phyloP scores from a whole-genome alignment of 2,888 invertebrate species.

The Lasioglossum calceatum region DNA sequence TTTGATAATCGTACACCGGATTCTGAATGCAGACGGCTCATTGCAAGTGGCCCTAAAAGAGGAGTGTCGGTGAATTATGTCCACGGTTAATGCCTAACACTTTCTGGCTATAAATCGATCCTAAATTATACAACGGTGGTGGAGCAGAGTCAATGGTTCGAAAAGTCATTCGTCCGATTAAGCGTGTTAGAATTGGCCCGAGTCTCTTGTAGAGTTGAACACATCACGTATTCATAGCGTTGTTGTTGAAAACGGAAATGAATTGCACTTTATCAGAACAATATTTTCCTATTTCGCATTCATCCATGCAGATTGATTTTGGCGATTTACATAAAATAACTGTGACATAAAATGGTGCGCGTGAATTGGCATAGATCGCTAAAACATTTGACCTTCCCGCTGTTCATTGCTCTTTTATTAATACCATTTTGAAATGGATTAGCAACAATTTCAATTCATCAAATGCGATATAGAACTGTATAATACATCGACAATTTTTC shows the following conservation, averaged over 20 bases:
- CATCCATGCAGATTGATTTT: not conserved
- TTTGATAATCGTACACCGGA: conserved; percentile 55
- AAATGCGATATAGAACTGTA: not conserved
- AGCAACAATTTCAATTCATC: not conserved
- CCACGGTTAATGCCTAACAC: conserved; percentile 73
- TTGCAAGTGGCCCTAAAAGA: conserved; percentile 68
- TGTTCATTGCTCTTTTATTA: not conserved
- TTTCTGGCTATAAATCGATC: conserved; percentile 72
- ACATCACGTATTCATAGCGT: not conserved
- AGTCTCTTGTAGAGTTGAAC: conserved; percentile 28
- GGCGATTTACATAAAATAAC: not conserved
- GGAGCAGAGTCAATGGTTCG: conserved; percentile 45
- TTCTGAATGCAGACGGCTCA: conserved; percentile 57
- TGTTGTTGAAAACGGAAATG: not conserved
- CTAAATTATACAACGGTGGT: conserved; percentile 68
- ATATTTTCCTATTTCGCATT: not conserved
- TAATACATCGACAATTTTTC: not conserved
- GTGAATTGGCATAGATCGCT: not conserved
- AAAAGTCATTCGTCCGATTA: conserved; percentile 72
- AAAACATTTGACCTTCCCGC: not conserved
- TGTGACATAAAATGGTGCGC: not conserved
- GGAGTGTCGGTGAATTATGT: conserved; percentile 74
- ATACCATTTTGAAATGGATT: not conserved
- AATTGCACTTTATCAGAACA: not conserved
- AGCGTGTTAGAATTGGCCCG: conserved; percentile 72